phyloP scores from a whole-genome alignment of 2,113 vertebrate genomes.

The Numida meleagris region DNA sequence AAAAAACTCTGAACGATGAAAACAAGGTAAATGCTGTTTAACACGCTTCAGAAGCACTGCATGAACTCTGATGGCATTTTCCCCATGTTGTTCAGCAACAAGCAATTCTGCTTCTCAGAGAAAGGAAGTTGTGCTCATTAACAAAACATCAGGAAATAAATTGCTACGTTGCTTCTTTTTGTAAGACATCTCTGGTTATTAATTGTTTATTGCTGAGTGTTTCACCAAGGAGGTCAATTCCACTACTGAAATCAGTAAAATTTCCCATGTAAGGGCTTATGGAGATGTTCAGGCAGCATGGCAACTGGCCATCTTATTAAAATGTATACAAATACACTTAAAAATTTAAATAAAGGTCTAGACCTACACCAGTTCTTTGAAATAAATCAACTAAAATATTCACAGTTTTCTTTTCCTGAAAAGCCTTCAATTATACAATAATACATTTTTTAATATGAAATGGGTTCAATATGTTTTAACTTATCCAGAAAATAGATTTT shows the following conservation, averaged over 20 bases:
- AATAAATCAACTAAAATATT: neutral
- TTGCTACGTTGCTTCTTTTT: neutral
- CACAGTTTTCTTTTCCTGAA: neutral
- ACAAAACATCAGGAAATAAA: neutral
- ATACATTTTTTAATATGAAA: no score
- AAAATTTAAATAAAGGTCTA: neutral
- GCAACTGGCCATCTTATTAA: neutral
- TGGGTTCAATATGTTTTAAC: neutral
- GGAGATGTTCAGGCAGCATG: neutral
- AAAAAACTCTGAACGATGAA: neutral
- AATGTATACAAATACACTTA: neutral
- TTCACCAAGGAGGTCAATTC: neutral
- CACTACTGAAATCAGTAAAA: neutral
- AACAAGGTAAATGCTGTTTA: neutral
- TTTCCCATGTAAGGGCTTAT: neutral
- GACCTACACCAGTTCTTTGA: neutral
- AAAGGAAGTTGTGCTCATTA: neutral
- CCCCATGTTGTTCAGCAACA: neutral
- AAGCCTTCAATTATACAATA: neutral
- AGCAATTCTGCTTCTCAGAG: neutral
- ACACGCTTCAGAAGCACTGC: neutral
- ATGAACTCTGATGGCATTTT: neutral
- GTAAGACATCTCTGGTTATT: neutral
- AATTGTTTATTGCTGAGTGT: neutral
- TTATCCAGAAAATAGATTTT: neutral